These are phyloP conservation scores for Liodrosophila aerea DNA, from an alignment of 2,888 invertebrate genomes.

Conservation along the genomic window DNA sequence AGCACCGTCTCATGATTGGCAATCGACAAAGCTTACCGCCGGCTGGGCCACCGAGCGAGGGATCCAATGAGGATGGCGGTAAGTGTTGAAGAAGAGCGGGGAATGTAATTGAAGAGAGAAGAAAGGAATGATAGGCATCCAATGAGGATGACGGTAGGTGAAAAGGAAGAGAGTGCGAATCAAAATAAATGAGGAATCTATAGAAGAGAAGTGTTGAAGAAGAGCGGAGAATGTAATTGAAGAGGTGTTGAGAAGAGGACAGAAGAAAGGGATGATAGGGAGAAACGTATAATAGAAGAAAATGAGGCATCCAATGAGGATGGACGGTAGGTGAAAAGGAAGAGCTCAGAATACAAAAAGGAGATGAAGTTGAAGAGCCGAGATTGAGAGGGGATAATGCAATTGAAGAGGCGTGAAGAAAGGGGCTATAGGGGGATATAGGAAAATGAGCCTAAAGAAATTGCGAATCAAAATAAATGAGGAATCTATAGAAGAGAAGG, in stretches of 20 bases:
- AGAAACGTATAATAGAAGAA: no score
- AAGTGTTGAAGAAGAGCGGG: slow-evolving; percentile 41
- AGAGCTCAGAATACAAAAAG: neutral
- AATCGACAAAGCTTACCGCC: slow-evolving; percentile 79
- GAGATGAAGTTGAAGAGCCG: no score
- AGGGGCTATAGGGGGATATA: no score
- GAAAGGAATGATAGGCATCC: no score
- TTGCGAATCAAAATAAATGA: no score
- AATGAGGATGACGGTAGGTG: no score
- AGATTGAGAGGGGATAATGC: neutral
- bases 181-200: slow-evolving; percentile 81
- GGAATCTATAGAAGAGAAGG: slow-evolving; percentile 81
- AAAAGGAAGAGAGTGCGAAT: no score
- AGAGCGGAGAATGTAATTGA: neutral
- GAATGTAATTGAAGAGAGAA: neutral
- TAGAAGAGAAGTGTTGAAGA: slow-evolving; percentile 73
- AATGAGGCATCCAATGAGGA: slow-evolving; percentile 81
- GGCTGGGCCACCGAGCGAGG: slow-evolving; percentile 81
- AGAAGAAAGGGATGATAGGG: neutral
- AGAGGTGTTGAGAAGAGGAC: no score
- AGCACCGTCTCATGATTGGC: slow-evolving; percentile 80
- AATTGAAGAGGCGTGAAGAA: neutral
- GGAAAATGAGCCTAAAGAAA: no score
- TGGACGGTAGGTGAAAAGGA: slow-evolving; percentile 73
- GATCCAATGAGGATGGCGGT: slow-evolving; percentile 81